Evolutionary conservation across 2,797 vertebrate genomes (phyloP).

Genomic region (Alcedo quadribrachys): DNA sequence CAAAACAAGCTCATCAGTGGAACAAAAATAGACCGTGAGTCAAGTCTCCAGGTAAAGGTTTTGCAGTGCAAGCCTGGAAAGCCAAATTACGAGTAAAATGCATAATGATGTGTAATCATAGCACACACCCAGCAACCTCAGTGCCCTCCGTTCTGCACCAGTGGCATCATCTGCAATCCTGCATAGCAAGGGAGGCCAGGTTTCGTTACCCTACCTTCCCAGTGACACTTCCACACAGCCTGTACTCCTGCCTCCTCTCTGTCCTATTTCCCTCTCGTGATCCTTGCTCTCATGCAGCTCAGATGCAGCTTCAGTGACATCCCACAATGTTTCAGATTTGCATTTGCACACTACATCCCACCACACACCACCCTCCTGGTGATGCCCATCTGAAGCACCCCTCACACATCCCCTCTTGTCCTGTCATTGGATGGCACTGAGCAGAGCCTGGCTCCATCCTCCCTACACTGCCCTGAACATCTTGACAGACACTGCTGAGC

Average conservation of each 20-base stretch:
- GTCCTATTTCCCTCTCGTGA: neutral
- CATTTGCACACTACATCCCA: neutral
- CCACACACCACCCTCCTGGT: neutral
- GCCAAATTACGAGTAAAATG: neutral
- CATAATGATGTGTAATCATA: rapidly evolving
- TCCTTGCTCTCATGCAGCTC: neutral
- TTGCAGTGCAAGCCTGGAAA: slow-evolving; percentile 57
- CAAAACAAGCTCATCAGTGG: slow-evolving; percentile 29
- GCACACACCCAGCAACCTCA: neutral
- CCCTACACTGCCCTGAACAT: no score
- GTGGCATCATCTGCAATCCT: neutral
- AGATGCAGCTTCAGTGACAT: neutral
- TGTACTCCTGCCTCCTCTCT: neutral
- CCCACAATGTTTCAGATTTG: neutral
- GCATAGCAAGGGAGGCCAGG: neutral
- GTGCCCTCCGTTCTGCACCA: neutral
- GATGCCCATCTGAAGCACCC: neutral
- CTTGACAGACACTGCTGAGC: no score
- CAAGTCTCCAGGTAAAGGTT: neutral
- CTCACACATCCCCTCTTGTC: neutral
- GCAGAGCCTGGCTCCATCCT: no score
- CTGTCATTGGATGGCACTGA: no score
- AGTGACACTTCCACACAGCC: neutral
- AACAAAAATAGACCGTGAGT: slow-evolving; percentile 11
- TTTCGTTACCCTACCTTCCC: neutral